These are phyloP conservation scores for Liolophura sinensis DNA, from an alignment of 1,140 invertebrate genomes.

Conservation along the genomic window DNA sequence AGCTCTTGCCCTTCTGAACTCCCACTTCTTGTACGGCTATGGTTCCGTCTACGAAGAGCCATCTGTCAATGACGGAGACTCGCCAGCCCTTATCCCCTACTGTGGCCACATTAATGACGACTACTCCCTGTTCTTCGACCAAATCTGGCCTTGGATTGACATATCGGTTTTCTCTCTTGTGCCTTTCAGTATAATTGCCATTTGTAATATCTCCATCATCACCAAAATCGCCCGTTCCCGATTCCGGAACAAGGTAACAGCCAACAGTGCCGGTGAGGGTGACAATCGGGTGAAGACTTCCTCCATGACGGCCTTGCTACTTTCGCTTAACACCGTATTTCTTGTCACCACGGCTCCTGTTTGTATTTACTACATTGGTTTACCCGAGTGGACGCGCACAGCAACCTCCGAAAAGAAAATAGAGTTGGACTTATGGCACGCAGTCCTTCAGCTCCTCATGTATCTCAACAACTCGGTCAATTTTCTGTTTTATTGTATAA, in stretches of 20 bases:
- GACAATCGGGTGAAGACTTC: too few relatives aligned
- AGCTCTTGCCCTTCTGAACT: conserved; percentile 19
- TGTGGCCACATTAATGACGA: too few relatives aligned
- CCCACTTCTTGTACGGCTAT: conserved; percentile 27
- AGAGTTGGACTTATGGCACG: too few relatives aligned
- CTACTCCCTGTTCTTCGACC: conserved; percentile 19
- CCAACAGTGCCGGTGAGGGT: too few relatives aligned
- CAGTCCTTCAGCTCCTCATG: too few relatives aligned
- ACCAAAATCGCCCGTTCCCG: conserved; percentile 16
- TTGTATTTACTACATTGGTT: conserved; percentile 27
- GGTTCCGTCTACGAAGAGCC: too few relatives aligned
- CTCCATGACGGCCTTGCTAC: conserved; percentile 29
- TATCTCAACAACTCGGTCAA: too few relatives aligned
- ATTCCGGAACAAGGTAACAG: too few relatives aligned
- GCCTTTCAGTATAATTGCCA: conserved; percentile 22
- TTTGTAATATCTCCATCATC: conserved; percentile 29
- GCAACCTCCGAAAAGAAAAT: too few relatives aligned
- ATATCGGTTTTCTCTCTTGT: conserved; percentile 29
- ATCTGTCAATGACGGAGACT: too few relatives aligned
- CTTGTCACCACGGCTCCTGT: conserved; percentile 28
- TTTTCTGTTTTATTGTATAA: too few relatives aligned
- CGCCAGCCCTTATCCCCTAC: too few relatives aligned
- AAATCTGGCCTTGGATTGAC: conserved; percentile 38
- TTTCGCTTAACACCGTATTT: conserved; percentile 29
- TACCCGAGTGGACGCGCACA: conserved; percentile 23